These are phyloP conservation scores for Anthopleura xanthogrammica DNA, from an alignment of 92 coral and sea anemone genomes.

Conservation along the genomic window DNA sequence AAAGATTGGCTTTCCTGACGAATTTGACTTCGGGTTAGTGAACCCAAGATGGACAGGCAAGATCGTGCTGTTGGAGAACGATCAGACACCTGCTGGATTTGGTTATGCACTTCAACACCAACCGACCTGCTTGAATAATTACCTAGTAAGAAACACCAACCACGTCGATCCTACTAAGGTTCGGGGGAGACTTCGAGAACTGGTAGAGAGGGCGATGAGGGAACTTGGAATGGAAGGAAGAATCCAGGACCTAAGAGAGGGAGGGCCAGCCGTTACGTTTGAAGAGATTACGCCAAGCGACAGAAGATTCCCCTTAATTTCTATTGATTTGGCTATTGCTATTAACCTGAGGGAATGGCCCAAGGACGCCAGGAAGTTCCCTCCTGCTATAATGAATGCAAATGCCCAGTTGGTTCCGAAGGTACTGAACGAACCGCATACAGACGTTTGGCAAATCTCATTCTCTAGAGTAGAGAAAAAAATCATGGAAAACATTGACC, in stretches of 20 bases:
- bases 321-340: conserved; percentile 41
- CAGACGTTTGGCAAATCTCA: conserved; percentile 45
- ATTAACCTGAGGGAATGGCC: conserved; percentile 21
- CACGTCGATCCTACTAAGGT: conserved; percentile 17
- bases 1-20: conserved; percentile 46
- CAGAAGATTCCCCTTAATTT: conserved; percentile 11
- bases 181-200: conserved; percentile 17
- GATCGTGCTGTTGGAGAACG: conserved; percentile 6
- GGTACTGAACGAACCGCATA: conserved; percentile 6
- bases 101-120: conserved; percentile 19
- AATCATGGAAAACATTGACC: conserved; percentile 34
- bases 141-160: conserved; percentile 7
- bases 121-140: conserved; percentile 22
- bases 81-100: conserved; percentile 19
- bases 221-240: conserved; percentile 14
- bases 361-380: conserved; percentile 4
- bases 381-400: background rate
- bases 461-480: conserved; percentile 25
- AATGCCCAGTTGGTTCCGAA: background rate
- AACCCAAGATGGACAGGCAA: conserved; percentile 36
- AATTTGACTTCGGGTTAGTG: conserved; percentile 38
- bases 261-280: conserved; percentile 45
- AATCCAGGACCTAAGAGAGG: conserved; percentile 19
- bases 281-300: conserved; percentile 7
- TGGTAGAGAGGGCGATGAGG: conserved; percentile 18